Conservation (phyloP, 2,113 vertebrate species). For the Semicossyphus pulcher region DNA sequence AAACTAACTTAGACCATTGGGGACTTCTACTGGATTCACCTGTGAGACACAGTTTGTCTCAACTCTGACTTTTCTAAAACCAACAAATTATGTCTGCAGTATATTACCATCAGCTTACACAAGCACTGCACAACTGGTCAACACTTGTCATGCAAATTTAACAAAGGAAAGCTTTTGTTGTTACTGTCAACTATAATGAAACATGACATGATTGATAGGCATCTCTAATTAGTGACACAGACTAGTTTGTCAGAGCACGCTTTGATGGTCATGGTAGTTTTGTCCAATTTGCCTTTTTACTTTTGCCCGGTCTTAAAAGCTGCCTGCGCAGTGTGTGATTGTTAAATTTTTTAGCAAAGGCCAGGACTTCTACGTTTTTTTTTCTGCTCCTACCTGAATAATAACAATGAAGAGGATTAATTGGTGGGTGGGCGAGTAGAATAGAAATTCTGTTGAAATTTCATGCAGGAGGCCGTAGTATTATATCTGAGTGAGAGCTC, state of each 20-base stretch:
- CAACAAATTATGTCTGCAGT: no score
- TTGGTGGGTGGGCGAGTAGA: constrained; percentile 64
- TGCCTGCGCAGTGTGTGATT: constrained; percentile 22
- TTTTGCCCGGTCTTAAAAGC: constrained; percentile 42
- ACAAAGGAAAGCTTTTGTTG: neutral
- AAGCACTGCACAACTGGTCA: no score
- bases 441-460: constrained; percentile 67
- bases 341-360: constrained; percentile 61
- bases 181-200: neutral
- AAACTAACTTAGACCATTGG: no score
- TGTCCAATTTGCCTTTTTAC: constrained; percentile 30
- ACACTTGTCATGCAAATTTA: constrained; percentile 4
- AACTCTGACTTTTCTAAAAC: no score
- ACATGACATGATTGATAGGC: constrained; percentile 29
- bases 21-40: no score
- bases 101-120: no score
- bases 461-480: constrained; percentile 55
- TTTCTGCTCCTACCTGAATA: constrained; percentile 53
- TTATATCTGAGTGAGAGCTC: constrained; percentile 71
- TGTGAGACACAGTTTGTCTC: no score
- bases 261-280: constrained; percentile 32
- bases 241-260: constrained; percentile 17
- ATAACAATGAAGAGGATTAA: constrained; percentile 65
- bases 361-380: constrained; percentile 12
- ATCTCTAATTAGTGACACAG: constrained; percentile 39